These are phyloP conservation scores for Mamestra configurata DNA, from an alignment of 1,140 invertebrate species.

Conservation along the genomic window DNA sequence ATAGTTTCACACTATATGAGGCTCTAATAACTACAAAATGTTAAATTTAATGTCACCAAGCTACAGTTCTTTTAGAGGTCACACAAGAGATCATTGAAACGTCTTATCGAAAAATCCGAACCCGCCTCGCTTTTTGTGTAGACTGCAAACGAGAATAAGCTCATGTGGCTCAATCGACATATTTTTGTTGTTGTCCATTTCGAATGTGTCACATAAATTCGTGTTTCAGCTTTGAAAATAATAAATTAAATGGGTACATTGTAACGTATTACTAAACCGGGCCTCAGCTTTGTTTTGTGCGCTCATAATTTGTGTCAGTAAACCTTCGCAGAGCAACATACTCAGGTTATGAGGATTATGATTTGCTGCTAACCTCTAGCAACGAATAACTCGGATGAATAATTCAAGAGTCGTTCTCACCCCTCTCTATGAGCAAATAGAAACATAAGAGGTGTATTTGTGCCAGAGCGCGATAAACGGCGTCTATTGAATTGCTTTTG, in stretches of 20 bases:
- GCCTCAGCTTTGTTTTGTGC: constrained; percentile 22
- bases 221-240: neutral
- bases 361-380: constrained; percentile 45
- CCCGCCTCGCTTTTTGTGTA: neutral
- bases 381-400: constrained; percentile 48
- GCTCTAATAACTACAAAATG: neutral
- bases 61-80: neutral
- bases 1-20: neutral
- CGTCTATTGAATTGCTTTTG: constrained; percentile 54
- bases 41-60: neutral
- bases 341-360: constrained; percentile 52
- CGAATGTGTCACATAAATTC: constrained; percentile 1
- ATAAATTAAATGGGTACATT: constrained; percentile 32
- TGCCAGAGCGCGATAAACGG: constrained; percentile 52
- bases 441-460: constrained; percentile 49
- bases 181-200: constrained; percentile 19
- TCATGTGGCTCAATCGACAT: neutral
- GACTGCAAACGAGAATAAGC: constrained; percentile 5
- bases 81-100: neutral
- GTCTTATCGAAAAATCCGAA: neutral
- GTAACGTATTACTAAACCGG: constrained; percentile 14
- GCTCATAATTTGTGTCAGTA: constrained; percentile 46
- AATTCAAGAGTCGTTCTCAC: constrained; percentile 48
- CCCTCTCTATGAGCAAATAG: constrained; percentile 47
- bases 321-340: constrained; percentile 18